These are phyloP conservation scores for Hiodon alosoides DNA, from an alignment of 2,113 vertebrate genomes.

Conservation along the genomic window DNA sequence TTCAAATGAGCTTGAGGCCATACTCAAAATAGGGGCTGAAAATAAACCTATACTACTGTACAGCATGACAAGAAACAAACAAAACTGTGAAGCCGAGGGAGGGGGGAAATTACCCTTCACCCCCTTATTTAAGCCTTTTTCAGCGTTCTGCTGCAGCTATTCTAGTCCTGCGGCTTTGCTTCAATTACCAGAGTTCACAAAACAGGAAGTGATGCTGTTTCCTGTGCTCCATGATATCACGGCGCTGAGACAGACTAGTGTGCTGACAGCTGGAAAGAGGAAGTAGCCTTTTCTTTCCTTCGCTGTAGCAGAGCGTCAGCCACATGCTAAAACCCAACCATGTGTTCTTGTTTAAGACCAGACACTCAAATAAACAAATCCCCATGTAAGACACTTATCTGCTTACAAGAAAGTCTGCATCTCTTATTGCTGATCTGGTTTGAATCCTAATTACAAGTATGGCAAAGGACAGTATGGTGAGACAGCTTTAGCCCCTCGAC, in stretches of 20 bases:
- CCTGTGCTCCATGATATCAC: constrained; percentile 67
- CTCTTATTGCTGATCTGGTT: background rate
- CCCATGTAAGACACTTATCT: constrained; percentile 51
- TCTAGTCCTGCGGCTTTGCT: constrained; percentile 38
- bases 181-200: constrained; percentile 40
- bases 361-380: constrained; percentile 55
- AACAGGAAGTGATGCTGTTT: constrained; percentile 70
- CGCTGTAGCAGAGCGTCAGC: constrained; percentile 34
- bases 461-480: background rate
- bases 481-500: background rate
- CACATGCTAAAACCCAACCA: constrained; percentile 43
- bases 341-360: constrained; percentile 54
- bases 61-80: background rate
- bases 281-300: constrained; percentile 52
- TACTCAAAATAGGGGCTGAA: constrained; percentile 18
- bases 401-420: constrained; percentile 25
- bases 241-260: constrained; percentile 21
- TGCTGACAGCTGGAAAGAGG: constrained; percentile 63
- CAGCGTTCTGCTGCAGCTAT: constrained; percentile 27
- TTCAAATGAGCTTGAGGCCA: constrained; percentile 35
- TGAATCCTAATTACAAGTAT: background rate
- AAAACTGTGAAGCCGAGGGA: constrained; percentile 21
- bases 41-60: constrained; percentile 17
- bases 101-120: constrained; percentile 44
- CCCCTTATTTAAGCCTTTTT: constrained; percentile 17